These are phyloP conservation scores for Brachypterus glaber DNA, from an alignment of 2,888 invertebrate genomes.

Conservation along the genomic window DNA sequence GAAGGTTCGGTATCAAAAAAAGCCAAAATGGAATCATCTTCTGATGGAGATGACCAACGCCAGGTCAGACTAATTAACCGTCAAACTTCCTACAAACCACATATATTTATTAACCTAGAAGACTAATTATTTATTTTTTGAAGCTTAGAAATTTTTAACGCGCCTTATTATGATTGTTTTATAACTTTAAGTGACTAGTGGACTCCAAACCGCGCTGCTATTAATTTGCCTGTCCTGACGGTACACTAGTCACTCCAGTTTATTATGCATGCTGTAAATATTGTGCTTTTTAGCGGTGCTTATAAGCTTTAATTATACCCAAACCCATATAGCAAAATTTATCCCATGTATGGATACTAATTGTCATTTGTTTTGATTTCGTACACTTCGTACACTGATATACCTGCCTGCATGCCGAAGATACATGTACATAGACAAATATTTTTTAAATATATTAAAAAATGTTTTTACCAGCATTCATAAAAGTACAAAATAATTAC, in stretches of 20 bases:
- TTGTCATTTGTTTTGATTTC: too few relatives aligned
- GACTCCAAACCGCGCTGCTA: too few relatives aligned
- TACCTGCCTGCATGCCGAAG: too few relatives aligned
- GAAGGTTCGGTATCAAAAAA: constrained; percentile 28
- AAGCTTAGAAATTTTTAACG: constrained; percentile 13
- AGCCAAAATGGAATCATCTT: constrained; percentile 32
- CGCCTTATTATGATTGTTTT: too few relatives aligned
- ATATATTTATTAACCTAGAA: constrained; percentile 32
- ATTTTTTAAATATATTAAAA: too few relatives aligned
- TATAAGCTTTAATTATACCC: constrained; percentile 14
- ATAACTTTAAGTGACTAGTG: too few relatives aligned
- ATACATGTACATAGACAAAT: too few relatives aligned
- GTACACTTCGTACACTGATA: too few relatives aligned
- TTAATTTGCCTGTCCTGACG: background rate
- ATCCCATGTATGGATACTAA: too few relatives aligned
- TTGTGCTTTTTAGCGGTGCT: constrained; percentile 13
- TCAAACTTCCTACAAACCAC: constrained; percentile 19
- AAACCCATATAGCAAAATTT: too few relatives aligned
- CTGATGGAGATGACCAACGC: constrained; percentile 35
- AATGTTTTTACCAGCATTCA: too few relatives aligned
- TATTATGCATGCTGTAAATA: constrained; percentile 2
- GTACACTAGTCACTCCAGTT: constrained; percentile 7
- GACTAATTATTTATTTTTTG: constrained; percentile 24
- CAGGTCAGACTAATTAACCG: constrained; percentile 37
- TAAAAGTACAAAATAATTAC: too few relatives aligned